Conservation (phyloP, 1,140 invertebrate genomes). For the Babylonia areolata region DNA sequence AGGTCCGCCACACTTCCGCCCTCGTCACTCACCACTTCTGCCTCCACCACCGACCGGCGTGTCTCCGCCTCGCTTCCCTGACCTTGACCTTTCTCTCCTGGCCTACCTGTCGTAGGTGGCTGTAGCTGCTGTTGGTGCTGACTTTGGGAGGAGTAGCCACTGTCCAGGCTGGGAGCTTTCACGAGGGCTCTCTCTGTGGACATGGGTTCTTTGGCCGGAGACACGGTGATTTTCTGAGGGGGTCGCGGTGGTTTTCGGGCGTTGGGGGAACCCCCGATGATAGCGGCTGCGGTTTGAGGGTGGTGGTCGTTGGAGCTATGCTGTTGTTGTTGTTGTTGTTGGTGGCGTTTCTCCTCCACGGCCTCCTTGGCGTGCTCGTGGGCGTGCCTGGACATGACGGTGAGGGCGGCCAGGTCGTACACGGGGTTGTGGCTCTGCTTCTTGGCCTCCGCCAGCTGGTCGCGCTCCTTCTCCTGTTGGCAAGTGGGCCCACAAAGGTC, state of each 20-base stretch:
- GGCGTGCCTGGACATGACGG: conserved; percentile 25
- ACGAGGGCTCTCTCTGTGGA: conserved; percentile 53
- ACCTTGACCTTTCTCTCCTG: conserved; percentile 45
- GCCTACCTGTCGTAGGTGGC: no score
- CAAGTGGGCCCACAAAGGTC: no score
- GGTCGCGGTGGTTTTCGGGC: neutral
- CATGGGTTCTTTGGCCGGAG: conserved; percentile 38
- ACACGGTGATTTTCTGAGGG: conserved; percentile 30
- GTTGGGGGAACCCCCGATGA: neutral
- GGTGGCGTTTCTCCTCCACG: conserved; percentile 14
- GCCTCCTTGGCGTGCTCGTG: neutral
- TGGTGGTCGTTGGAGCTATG: neutral
- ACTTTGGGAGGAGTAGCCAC: conserved; percentile 62
- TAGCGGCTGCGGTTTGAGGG: neutral
- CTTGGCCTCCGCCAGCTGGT: conserved; percentile 44
- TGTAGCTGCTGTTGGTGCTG: conserved; percentile 51
- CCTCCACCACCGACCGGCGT: conserved; percentile 41
- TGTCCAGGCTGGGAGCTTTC: conserved; percentile 66
- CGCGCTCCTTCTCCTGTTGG: conserved; percentile 55
- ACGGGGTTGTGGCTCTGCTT: conserved; percentile 50
- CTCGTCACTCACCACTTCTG: conserved; percentile 51
- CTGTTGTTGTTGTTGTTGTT: no score
- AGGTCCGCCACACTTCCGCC: conserved; percentile 46
- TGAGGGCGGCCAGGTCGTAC: conserved; percentile 44
- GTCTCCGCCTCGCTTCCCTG: conserved; percentile 30